These are phyloP conservation scores for Cyprinella venusta DNA, from an alignment of 2,797 vertebrate species.

Conservation along the genomic window DNA sequence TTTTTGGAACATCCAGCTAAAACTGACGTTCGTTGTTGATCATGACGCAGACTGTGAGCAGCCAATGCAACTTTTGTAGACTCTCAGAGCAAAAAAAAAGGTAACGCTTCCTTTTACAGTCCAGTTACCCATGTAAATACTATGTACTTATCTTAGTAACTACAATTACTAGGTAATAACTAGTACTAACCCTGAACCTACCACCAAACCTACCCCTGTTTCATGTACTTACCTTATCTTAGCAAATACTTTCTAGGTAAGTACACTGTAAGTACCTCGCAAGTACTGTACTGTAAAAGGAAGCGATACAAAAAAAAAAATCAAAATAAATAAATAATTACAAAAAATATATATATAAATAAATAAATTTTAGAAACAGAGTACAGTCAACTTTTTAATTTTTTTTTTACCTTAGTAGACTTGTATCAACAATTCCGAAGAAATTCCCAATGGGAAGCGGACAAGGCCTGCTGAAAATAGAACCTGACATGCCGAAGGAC, in stretches of 20 bases:
- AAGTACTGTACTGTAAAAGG: too few relatives aligned
- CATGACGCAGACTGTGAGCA: not conserved
- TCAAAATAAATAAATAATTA: not conserved
- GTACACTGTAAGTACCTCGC: too few relatives aligned
- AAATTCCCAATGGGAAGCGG: not conserved
- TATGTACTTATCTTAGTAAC: too few relatives aligned
- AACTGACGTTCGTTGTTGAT: constrained; percentile 4
- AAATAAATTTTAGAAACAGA: not conserved
- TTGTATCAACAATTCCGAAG: constrained; percentile 42
- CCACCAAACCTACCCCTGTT: too few relatives aligned
- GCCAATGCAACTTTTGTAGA: not conserved
- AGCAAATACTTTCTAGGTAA: too few relatives aligned
- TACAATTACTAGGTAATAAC: too few relatives aligned
- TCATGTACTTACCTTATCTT: too few relatives aligned
- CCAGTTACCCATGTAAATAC: too few relatives aligned
- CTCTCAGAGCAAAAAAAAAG: not conserved
- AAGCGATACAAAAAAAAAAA: too few relatives aligned
- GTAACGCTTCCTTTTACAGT: too few relatives aligned
- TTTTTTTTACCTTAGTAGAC: not conserved
- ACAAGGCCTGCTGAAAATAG: constrained; percentile 28
- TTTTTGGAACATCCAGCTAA: constrained; percentile 16
- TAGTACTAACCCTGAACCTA: too few relatives aligned
- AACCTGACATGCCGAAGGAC: constrained; percentile 28
- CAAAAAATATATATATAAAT: too few relatives aligned
- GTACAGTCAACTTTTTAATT: not conserved